Evolutionary conservation across 2,113 vertebrate species (phyloP), one percentile per base, ranked within the genome.

Genomic region (Hippocampus mohnikei): DNA sequence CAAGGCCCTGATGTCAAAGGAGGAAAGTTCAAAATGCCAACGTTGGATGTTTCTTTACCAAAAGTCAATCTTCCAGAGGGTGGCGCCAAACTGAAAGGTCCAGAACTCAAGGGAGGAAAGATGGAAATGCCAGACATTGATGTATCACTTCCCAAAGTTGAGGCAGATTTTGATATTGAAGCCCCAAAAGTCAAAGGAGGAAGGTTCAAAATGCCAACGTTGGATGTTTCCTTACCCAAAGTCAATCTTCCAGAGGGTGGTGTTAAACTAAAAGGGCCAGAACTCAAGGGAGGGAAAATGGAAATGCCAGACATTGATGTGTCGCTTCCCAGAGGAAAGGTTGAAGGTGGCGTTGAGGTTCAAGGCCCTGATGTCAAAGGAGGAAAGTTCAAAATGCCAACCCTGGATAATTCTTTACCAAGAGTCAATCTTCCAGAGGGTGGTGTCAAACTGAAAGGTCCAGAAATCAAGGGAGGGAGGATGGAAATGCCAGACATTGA

Each of bases 111-210:
- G 33, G 33, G 33, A 40, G 81, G 52, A 66, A 81, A 78, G 18
- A 71, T 79, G 74, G 16, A 79, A 60, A 37, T 74, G 3, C 78
- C 88, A 1, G 76, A 76, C 21, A 23, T 87, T 1, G 88, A 87
- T 23, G 33, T 89, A 13, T 85, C 86, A 12, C 71, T 91, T 10
- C 87, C 84, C 0, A 83, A 84, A 70, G 59, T 85, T 33, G 29
- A 33, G 29, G 29, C 29, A 3, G 71, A 66, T 20, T 20, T 79
- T 7, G 65, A 79, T n/a, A n/a, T n/a, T n/a, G n/a, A n/a, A n/a
- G n/a, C n/a, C n/a, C n/a, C n/a, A n/a, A n/a, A n/a, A n/a, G n/a
- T n/a, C n/a, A n/a, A n/a, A n/a, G n/a, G n/a, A n/a, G n/a, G n/a
- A n/a, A n/a, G n/a, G n/a, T n/a, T n/a, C n/a, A n/a, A n/a, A n/a